Conservation (phyloP, 2,797 vertebrate genomes). For the Lindbergichthys nudifrons region DNA sequence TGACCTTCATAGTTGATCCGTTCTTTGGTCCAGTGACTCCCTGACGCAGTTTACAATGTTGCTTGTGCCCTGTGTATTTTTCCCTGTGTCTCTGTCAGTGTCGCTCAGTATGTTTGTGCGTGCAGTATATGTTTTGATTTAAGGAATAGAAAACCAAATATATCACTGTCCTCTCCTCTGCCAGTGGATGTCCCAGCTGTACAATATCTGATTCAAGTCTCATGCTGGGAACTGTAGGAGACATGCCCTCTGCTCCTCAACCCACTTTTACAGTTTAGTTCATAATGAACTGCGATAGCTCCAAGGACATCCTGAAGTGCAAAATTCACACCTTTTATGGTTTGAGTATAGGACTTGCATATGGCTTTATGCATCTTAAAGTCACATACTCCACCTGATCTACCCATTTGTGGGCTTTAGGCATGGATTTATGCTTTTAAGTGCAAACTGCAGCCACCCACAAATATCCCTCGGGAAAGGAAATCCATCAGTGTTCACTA, state of each 20-base stretch:
- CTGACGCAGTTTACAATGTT: slow-evolving; percentile 25
- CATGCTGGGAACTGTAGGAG: slow-evolving; percentile 25
- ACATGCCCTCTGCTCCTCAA: slow-evolving; percentile 9
- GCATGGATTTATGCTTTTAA: slow-evolving; percentile 69
- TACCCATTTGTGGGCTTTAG: slow-evolving; percentile 63
- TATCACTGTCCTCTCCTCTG: slow-evolving; percentile 7
- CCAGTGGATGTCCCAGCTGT: slow-evolving; percentile 12
- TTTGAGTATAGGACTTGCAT: slow-evolving; percentile 17
- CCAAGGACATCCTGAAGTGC: background rate
- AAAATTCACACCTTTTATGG: slow-evolving; percentile 32
- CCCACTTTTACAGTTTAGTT: background rate
- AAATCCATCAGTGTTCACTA: slow-evolving; percentile 68
- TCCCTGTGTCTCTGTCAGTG: background rate
- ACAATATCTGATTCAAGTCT: slow-evolving; percentile 34
- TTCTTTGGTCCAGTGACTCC: slow-evolving; percentile 53
- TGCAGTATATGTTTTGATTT: background rate
- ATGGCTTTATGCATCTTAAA: slow-evolving; percentile 17
- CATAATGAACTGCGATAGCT: background rate
- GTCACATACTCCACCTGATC: slow-evolving; percentile 37
- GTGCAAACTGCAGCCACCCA: slow-evolving; percentile 57
- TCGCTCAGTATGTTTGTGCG: background rate
- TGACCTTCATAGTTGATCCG: slow-evolving; percentile 54
- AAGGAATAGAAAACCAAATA: background rate
- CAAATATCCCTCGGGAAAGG: slow-evolving; percentile 57
- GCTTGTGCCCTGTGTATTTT: background rate